Base-by-base conservation (phyloP, 2,888 invertebrate genomes). In the Gymnocheta viridis region DNA sequence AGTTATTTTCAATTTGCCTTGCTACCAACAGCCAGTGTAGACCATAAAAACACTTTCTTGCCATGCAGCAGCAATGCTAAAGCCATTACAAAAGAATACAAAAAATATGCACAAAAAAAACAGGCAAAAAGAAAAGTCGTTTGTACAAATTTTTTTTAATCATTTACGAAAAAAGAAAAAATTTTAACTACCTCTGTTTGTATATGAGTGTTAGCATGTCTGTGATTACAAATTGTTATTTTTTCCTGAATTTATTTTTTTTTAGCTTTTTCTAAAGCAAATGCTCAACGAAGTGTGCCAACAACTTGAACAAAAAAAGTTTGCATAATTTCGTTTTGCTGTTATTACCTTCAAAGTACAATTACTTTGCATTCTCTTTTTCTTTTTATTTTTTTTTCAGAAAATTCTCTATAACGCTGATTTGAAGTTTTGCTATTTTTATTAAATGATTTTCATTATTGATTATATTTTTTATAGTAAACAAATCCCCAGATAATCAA, bases 1-100 rank as follows among this genome's bases (percentile, higher is more conserved):
- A 78, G 62, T 74, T 78, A 82, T 79, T 82, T 82, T 82, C 78
- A 69, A 74, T 82, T 74, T 78, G 62, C 73, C 17, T 47, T 54
- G 38, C 72, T 32, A 49, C 29, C 41, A 79, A 22, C 60, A 19
- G 44, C 24, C 76, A 38, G 41, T 69, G 27, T 17, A 35, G 29
- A 62, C 62, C 60, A 62, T 60, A 67, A 76, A 78, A 78, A 58
- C 38, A 77, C 47, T 76, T 82, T 70, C n/a, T 17, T 44, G 3
- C 35, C 54, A 54, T 44, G 35, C 56, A 62, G 24, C 58, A 44
- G 17, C 32, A 7, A 29, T 32, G 10, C 4, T 7, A 32, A 32
- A 17, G 29, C n/a, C 32, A 56, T 32, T 51, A 51, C 41, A 24
- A 14, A 51, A 49, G 5, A 51, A 14, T 27, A 27, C 9, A 51